Evolutionary conservation across 2,797 vertebrate genomes (phyloP).

Genomic region (Alfaro cultratus): DNA sequence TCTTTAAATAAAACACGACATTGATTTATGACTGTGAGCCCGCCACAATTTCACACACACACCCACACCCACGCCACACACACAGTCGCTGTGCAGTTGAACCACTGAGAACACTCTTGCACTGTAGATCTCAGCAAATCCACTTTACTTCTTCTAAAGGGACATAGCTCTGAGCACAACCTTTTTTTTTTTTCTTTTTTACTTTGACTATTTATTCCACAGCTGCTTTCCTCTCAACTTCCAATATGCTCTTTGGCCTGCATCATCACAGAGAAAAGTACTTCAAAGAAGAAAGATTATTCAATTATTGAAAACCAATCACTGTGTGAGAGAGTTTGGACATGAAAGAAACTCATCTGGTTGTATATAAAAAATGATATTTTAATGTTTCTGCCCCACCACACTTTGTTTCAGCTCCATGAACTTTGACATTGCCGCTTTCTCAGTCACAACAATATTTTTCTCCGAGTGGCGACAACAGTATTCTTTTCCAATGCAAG

Average conservation of each 20-base stretch:
- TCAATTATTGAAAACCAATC: conserved; percentile 54
- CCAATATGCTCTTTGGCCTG: conserved; percentile 5
- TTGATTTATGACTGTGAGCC: conserved; percentile 74
- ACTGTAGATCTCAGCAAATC: conserved; percentile 61
- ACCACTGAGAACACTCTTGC: conserved; percentile 42
- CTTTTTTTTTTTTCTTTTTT: conserved; percentile 11
- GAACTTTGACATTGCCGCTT: conserved; percentile 3
- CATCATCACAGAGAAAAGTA: conserved; percentile 31
- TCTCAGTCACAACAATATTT: conserved; percentile 31
- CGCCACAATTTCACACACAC: conserved; percentile 32
- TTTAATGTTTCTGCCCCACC: conserved; percentile 24
- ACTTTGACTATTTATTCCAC: conserved; percentile 32
- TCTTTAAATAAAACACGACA: conserved; percentile 76
- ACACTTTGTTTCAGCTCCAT: conserved; percentile 15
- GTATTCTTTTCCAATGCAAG: neutral
- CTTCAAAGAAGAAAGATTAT: conserved; percentile 45
- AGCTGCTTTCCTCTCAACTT: conserved; percentile 17
- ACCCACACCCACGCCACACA: conserved; percentile 30
- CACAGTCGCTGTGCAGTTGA: conserved; percentile 53
- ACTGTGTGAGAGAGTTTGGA: conserved; percentile 25
- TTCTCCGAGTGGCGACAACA: conserved; percentile 19
- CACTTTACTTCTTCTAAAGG: conserved; percentile 45
- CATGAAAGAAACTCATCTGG: conserved; percentile 42
- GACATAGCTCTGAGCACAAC: conserved; percentile 34
- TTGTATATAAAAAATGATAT: conserved; percentile 29